Conservation (phyloP, 2,888 invertebrate species). For the Platerodrilus igneus region DNA sequence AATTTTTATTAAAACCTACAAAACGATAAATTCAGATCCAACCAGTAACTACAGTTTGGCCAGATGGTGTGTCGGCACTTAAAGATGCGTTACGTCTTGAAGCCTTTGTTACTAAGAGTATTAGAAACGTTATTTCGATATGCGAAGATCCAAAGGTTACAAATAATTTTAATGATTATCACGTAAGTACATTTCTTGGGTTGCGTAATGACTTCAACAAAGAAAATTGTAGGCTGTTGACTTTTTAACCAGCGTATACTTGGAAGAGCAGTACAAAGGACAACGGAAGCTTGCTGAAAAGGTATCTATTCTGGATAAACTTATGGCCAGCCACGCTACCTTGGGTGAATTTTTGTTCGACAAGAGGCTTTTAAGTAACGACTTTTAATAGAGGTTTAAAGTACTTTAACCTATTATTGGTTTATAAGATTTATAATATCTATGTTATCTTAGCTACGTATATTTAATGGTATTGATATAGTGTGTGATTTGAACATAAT, state of each 20-base stretch:
- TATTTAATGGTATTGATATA: too few species aligned
- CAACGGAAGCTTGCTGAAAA: conserved; percentile 79
- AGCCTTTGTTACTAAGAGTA: conserved; percentile 69
- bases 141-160: conserved; percentile 57
- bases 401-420: too few species aligned
- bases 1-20: too few species aligned
- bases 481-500: too few species aligned
- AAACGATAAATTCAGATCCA: conserved; percentile 26
- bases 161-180: conserved; percentile 66
- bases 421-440: too few species aligned
- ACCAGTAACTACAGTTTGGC: conserved; percentile 49
- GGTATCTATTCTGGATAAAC: conserved; percentile 70
- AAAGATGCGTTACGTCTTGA: conserved; percentile 74
- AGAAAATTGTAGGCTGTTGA: conserved; percentile 49
- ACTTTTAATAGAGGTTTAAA: too few species aligned
- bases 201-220: conserved; percentile 4
- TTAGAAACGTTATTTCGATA: conserved; percentile 62
- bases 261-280: conserved; percentile 83
- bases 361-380: conserved; percentile 59
- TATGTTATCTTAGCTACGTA: too few species aligned
- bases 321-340: conserved; percentile 61
- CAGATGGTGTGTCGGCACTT: conserved; percentile 63
- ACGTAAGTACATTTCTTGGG: conserved; percentile 56
- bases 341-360: conserved; percentile 82
- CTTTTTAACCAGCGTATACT: conserved; percentile 66